Evolutionary conservation across 2,113 vertebrate genomes (phyloP), one percentile per base, ranked within the genome.

Genomic region (Entosphenus tridentatus): DNA sequence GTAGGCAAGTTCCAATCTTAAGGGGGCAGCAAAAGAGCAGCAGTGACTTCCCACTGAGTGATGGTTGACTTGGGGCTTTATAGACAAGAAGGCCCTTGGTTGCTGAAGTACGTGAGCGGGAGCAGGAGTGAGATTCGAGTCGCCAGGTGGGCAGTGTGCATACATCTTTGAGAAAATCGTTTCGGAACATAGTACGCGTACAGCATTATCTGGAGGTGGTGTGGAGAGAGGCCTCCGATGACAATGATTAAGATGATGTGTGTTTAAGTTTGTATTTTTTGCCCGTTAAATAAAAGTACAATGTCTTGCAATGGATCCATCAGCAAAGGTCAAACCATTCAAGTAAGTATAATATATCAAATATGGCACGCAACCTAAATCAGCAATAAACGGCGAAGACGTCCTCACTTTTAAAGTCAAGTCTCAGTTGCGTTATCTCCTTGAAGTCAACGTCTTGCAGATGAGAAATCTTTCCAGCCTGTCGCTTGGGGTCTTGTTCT

Each of bases 391-490:
- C 67, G 54, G 54, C 67, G 71, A 54, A 72, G 12, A 17, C 57
- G 68, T 74, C 75, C 86, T 78, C 73, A 98, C 93, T 77, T 77
- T 74, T 84, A 74, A 80, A 86, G 74, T 83, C 81, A 57, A 98
- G 77, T n/a, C 77, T 76, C 70, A 98, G 77, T 7, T 79, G 73
- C 1, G 10, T 71, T 56, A 88, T 78, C 3, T 84, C 80, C 67
- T 77, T 74, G 13, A 81, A 79, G 14, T 80, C 57, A 71, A 83
- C 74, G 55, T 75, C 81, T 73, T 86, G 83, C 9, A 17, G 72
- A 69, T 76, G 78, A 69, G 73, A 76, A 71, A 83, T 73, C 55
- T 68, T 70, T 12, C 73, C 71, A 1, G 78, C 76, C 65, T 82
- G 77, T 2, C 81, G 79, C 68, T 73, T 69, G 1, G 80, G 79